Evolutionary conservation across 92 coral and sea anemone genomes (phyloP), one percentile per base, ranked within the genome.

Genomic region (Galaxea fascicularis): DNA sequence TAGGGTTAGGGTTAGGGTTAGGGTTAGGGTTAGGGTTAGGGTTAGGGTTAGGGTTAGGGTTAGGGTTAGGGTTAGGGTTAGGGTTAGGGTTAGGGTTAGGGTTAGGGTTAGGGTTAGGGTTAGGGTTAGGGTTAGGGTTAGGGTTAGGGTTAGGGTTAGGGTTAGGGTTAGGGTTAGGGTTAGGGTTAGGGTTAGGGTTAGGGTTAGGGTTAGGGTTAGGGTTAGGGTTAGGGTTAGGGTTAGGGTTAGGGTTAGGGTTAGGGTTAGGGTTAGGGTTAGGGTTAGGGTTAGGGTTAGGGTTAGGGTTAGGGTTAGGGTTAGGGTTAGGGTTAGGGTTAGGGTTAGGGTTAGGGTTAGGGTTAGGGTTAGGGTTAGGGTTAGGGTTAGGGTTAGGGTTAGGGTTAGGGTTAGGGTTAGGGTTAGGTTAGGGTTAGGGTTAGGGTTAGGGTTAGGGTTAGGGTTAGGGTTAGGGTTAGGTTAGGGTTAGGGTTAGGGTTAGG

Each of bases 401-500:
- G 89, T 75, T 85, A 76, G 89, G 89, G 82, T 85, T 30, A 47
- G 90, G 90, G 67, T 79, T 78, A 65, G 90, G 90, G 78, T 79
- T 78, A 65, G n/a, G 90, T n/a, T n/a, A n/a, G n/a, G n/a, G n/a
- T n/a, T n/a, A n/a, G n/a, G n/a, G n/a, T n/a, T n/a, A n/a, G n/a
- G 86, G 90, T 79, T 79, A 86, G 89, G 89, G 89, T 86, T 77
- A 86, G 89, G 85, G 85, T 86, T 86, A 86, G 90, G 90, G 90
- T 69, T 86, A 79, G 90, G 90, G 90, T 79, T 70, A 39, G n/a
- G 87, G 89, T n/a, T n/a, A n/a, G n/a, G n/a, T n/a, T n/a, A n/a
- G n/a, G n/a, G n/a, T n/a, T n/a, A n/a, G n/a, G n/a, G 83, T 85
- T 63, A 68, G 89, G 89, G 83, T 85, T 63, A 52, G 89, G 89